Evolutionary conservation across 2,888 invertebrate species (phyloP).

Genomic region (Bimastos eiseni): DNA sequence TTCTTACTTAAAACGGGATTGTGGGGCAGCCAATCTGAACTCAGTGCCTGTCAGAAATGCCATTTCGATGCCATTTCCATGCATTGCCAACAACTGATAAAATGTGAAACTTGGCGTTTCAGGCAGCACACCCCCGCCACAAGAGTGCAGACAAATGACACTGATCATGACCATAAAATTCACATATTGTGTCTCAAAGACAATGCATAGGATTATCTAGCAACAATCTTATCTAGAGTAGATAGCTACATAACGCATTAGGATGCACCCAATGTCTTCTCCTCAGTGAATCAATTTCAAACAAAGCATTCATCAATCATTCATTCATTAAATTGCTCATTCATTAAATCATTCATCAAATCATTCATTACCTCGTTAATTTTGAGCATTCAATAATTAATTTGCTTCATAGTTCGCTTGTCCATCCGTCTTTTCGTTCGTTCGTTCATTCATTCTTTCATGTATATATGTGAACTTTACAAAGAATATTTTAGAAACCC

Average conservation of each 20-base stretch:
- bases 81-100: background rate
- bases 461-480: too few relatives aligned
- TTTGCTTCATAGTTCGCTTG: too few relatives aligned
- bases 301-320: background rate
- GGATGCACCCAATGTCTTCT: background rate
- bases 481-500: too few relatives aligned
- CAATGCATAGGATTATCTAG: background rate
- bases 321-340: background rate
- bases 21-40: background rate
- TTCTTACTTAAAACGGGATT: background rate
- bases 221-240: background rate
- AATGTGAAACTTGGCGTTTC: background rate
- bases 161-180: background rate
- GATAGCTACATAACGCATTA: background rate
- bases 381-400: too few relatives aligned
- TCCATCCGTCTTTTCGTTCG: background rate
- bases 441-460: background rate
- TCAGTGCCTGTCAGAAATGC: conserved; percentile 4
- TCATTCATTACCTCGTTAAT: too few relatives aligned
- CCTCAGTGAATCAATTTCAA: background rate
- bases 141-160: background rate
- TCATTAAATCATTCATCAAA: background rate
- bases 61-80: background rate
- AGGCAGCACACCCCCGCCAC: background rate
- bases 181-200: background rate